Percentiles rank a stretch among this genome's conserved stretches.
Conservation (phyloP, 2,888 invertebrate species). For the Onthophagus sagittarius region DNA sequence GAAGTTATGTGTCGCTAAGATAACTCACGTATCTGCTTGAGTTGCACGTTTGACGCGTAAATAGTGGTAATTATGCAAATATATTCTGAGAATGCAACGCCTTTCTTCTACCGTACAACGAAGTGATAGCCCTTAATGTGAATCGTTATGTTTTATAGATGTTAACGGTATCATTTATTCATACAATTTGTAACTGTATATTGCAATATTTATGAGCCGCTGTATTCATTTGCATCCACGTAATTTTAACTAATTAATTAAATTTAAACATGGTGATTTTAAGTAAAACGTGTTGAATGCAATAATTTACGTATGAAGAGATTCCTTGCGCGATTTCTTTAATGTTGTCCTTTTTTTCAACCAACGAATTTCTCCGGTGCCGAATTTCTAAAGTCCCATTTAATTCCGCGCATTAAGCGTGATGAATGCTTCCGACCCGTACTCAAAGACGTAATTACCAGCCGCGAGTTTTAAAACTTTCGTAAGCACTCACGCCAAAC, state of each 20-base stretch:
- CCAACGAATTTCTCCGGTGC: neutral
- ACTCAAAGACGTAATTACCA: conserved; percentile 10
- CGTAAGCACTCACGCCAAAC: conserved; percentile 10
- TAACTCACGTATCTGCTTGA: conserved; percentile 2
- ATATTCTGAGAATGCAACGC: conserved; percentile 28
- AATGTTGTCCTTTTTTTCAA: neutral
- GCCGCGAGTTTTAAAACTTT: conserved; percentile 10
- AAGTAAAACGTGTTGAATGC: no score
- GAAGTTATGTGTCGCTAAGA: neutral
- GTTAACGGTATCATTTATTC: neutral
- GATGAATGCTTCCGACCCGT: conserved; percentile 9
- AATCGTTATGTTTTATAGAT: neutral
- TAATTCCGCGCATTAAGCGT: conserved; percentile 7
- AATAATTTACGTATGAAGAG: neutral
- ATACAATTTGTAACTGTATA: neutral
- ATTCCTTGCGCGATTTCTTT: neutral
- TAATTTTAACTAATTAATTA: neutral
- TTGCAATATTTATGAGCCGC: neutral
- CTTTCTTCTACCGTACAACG: conserved; percentile 23
- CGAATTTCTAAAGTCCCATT: conserved; percentile 4
- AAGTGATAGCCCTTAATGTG: conserved; percentile 28
- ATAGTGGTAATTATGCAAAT: conserved; percentile 27
- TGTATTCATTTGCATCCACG: neutral
- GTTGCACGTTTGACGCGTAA: conserved; percentile 1
- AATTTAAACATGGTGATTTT: no score